Base-by-base conservation (phyloP, 2,113 vertebrate species). In the Heterocephalus glaber region DNA sequence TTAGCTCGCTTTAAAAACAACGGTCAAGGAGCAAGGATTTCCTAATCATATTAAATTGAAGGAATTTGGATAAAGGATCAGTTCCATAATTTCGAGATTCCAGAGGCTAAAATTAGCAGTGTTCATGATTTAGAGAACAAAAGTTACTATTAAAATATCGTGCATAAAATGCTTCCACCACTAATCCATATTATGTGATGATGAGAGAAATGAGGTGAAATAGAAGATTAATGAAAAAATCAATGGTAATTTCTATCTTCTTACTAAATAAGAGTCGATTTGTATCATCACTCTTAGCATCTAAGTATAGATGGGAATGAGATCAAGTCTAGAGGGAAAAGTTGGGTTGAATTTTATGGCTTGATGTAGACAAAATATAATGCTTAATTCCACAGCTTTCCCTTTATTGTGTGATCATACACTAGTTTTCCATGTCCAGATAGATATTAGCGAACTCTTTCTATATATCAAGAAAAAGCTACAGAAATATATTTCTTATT, bases 401-500 rank as follows among this genome's bases (percentile, higher is more conserved):
- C 35, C 65, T 77, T 83, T 81, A 94, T 7, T 61, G 89, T 92
- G 92, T 90, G 17, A 94, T 95, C 60, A 95, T 81, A 79, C 56
- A n/a, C 0, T 96, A 60, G 89, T 56, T 98, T 97, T 89, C 92
- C 91, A 66, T 96, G 95, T 87, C 74, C 68, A 33, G 97, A 92
- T 79, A 91, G 96, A 94, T 96, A 95, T 96, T 86, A 96, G 93
- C n/a, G 86, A 97, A 66, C 49, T 93, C 68, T 97, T 98, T 96
- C 95, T 97, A 89, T 97, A 84, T 96, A 98, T 98, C 95, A 97
- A 94, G 95, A 89, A 97, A 97, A 96, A 96, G 95, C 96, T 96
- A 96, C 97, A 97, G 96, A 98, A 98, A 98, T 98, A 76, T 97
- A 98, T 98, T 98, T 98, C 98, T 99, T 98, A 98, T 98, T 99